Percentiles rank a stretch among this genome's conserved stretches.
These are phyloP conservation scores for Chiroxiphia lanceolata DNA, from an alignment of 2,797 vertebrate species.

Conservation along the genomic window DNA sequence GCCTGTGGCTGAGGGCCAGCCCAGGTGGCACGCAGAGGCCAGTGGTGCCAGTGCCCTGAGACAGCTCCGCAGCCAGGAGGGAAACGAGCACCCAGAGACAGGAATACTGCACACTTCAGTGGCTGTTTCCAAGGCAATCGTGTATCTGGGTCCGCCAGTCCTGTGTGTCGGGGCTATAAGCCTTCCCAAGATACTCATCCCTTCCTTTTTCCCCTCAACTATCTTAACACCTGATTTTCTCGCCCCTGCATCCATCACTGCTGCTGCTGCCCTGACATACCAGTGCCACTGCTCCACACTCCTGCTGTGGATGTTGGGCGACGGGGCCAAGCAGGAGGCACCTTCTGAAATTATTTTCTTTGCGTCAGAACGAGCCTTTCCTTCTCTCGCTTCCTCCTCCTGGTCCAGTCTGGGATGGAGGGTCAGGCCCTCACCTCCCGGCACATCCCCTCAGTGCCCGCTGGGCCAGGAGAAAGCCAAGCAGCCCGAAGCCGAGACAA, in stretches of 20 bases:
- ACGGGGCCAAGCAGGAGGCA: neutral
- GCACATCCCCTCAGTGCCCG: accelerated
- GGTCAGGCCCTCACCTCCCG: neutral
- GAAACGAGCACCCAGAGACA: neutral
- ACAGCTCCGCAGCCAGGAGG: neutral
- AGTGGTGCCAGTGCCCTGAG: neutral
- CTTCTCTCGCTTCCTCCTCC: neutral
- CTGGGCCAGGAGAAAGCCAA: neutral
- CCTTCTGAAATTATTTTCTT: neutral
- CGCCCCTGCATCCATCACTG: accelerated
- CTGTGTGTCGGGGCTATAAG: accelerated
- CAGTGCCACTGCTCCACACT: neutral
- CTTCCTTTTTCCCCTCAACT: neutral
- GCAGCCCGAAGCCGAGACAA: neutral
- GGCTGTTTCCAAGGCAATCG: neutral
- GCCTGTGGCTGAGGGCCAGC: neutral
- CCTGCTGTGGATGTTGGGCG: accelerated
- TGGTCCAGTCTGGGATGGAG: accelerated
- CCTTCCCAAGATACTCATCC: neutral
- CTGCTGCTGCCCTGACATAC: neutral
- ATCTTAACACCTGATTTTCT: neutral
- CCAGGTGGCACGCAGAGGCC: neutral
- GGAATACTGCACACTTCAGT: neutral
- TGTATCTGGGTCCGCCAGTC: neutral
- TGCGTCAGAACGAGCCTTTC: neutral